Evolutionary conservation across 2,888 invertebrate species (phyloP), one percentile per base, ranked within the genome.

Genomic region (Lasioglossum vierecki): DNA sequence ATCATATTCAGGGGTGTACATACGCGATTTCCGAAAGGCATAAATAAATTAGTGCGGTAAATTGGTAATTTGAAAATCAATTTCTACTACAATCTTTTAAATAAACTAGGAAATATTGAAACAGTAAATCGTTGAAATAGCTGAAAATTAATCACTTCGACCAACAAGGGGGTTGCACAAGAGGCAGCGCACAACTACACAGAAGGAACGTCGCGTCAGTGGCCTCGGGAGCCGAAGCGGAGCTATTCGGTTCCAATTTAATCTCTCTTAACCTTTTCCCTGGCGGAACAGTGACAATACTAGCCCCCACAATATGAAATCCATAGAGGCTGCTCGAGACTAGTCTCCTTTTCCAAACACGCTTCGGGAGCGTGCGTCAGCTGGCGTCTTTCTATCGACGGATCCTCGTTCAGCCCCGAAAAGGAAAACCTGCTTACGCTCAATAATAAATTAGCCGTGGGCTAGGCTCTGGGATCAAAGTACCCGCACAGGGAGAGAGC

Each of bases 401-500:
- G 63, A 72, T 73, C 75, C 72, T 72, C 46, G 77, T 76, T 78
- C 74, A 80, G 49, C 75, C 70, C 53, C 82, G 77, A 84, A 44
- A 79, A 85, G 79, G 82, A 81, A 84, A 85, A 88, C 81, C 86
- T 79, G 81, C 88, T 83, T 80, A 79, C 84, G 84, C 63, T 90
- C 82, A 85, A 89, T 89, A 89, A 90, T 90, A 90, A 90, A 90
- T 90, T 88, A 90, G 87, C 72, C 72, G 57, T 57, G 73, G 78
- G 81, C 76, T 79, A 74, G 75, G 84, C 84, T 81, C 83, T 11
- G 68, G 68, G 84, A 84, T 78, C 79, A 57, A 79, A 85, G 79
- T 80, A 83, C 83, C 77, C 86, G 76, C 74, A 44, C 74, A 44
- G 63, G 30, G 30, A 73, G 77, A 84, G 80, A 80, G 82, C 26